These are phyloP conservation scores for Myopa testacea DNA, from an alignment of 2,888 invertebrate genomes.

Conservation along the genomic window DNA sequence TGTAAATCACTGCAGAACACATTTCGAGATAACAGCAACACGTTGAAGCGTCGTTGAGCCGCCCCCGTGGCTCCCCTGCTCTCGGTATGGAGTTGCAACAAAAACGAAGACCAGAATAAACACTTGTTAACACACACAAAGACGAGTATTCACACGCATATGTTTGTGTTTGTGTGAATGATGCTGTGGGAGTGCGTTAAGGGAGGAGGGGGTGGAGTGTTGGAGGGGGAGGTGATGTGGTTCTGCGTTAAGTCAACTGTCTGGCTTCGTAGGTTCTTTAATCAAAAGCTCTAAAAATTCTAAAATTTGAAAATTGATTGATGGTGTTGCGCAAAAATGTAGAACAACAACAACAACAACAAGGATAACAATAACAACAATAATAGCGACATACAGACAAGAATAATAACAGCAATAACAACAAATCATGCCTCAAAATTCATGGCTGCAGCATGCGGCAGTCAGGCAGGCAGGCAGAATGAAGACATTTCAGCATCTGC, in stretches of 20 bases:
- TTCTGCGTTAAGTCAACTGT: neutral
- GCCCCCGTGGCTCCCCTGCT: neutral
- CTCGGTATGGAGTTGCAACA: neutral
- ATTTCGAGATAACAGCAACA: neutral
- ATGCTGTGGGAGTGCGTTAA: constrained; percentile 31
- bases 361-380: constrained; percentile 35
- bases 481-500: constrained; percentile 47
- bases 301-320: constrained; percentile 36
- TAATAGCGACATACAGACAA: constrained; percentile 26
- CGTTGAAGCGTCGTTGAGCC: neutral
- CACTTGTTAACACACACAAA: constrained; percentile 5
- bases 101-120: neutral
- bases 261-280: constrained; percentile 23
- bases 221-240: neutral
- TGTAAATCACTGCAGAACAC: constrained; percentile 5
- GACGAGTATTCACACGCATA: constrained; percentile 30
- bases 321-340: constrained; percentile 40
- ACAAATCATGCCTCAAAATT: constrained; percentile 30
- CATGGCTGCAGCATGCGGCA: constrained; percentile 32
- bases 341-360: constrained; percentile 36
- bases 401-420: constrained; percentile 38
- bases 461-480: constrained; percentile 37
- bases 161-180: constrained; percentile 40
- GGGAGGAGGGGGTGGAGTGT: constrained; percentile 21
- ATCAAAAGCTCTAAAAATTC: constrained; percentile 22